Conservation (phyloP, 2,888 invertebrate species). For the Plemyria rubiginata region DNA sequence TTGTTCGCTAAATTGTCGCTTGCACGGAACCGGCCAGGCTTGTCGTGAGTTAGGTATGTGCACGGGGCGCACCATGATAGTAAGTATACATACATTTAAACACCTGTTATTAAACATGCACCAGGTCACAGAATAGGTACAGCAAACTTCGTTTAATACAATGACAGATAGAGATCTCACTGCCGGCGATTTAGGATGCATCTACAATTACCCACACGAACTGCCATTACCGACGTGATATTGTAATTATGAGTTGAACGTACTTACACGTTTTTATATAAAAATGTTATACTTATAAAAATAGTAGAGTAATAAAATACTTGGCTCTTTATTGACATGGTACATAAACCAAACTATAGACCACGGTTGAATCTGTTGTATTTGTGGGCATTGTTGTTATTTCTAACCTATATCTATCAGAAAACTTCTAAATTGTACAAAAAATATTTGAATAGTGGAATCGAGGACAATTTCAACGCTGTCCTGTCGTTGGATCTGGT, state of each 20-base stretch:
- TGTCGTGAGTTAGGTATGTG: constrained; percentile 81
- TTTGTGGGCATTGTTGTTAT: not conserved
- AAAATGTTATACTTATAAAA: not conserved
- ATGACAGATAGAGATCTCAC: constrained; percentile 78
- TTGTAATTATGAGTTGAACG: constrained; percentile 66
- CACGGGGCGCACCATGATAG: constrained; percentile 74
- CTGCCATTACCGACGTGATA: constrained; percentile 56
- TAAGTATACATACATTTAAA: constrained; percentile 80
- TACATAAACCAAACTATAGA: too few species aligned
- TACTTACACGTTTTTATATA: constrained; percentile 11
- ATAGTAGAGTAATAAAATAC: too few species aligned
- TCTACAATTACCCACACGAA: constrained; percentile 66
- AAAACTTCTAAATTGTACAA: too few species aligned
- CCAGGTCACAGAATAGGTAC: constrained; percentile 73
- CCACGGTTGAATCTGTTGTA: not conserved
- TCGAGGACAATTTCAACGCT: not conserved
- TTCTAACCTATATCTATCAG: too few species aligned
- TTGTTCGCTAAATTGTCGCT: constrained; percentile 85
- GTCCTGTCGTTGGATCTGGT: not conserved
- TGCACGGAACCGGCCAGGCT: constrained; percentile 81
- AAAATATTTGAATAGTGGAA: not conserved
- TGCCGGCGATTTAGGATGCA: constrained; percentile 70
- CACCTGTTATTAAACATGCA: constrained; percentile 83
- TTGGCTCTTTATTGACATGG: too few species aligned
- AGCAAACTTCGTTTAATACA: constrained; percentile 75